Conservation (phyloP, 2,888 invertebrate genomes). For the Athripsodes cinereus region DNA sequence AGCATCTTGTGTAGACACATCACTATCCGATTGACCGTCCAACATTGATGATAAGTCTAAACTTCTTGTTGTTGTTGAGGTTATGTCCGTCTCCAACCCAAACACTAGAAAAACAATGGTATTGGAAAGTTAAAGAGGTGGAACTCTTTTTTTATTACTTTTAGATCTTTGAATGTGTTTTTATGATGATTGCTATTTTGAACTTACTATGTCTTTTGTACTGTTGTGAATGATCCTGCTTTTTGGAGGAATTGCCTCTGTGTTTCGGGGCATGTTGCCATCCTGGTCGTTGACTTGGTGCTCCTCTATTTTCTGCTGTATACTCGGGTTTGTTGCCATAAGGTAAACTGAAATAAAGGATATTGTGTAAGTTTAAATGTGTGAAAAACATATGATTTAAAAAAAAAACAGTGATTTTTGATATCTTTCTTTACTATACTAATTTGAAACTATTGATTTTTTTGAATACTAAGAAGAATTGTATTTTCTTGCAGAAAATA, state of each 20-base stretch:
- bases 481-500: too few species aligned
- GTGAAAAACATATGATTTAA: too few species aligned
- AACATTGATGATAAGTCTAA: conserved; percentile 73
- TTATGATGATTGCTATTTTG: background rate
- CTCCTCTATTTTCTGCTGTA: conserved; percentile 33
- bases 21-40: conserved; percentile 70
- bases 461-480: too few species aligned
- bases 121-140: background rate
- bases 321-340: conserved; percentile 57
- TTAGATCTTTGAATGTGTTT: too few species aligned
- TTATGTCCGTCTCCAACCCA: conserved; percentile 68
- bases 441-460: too few species aligned
- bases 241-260: conserved; percentile 40
- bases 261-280: conserved; percentile 44
- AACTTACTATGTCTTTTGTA: conserved; percentile 56
- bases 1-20: conserved; percentile 69
- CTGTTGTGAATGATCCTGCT: conserved; percentile 45
- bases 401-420: too few species aligned
- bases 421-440: too few species aligned
- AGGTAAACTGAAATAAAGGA: conserved; percentile 49
- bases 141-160: too few species aligned
- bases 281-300: conserved; percentile 24
- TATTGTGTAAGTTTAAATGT: too few species aligned
- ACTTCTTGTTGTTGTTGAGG: conserved; percentile 71
- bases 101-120: conserved; percentile 48